phyloP scores from a whole-genome alignment of 2,888 invertebrate species.

The Cheiracanthium punctorium region DNA sequence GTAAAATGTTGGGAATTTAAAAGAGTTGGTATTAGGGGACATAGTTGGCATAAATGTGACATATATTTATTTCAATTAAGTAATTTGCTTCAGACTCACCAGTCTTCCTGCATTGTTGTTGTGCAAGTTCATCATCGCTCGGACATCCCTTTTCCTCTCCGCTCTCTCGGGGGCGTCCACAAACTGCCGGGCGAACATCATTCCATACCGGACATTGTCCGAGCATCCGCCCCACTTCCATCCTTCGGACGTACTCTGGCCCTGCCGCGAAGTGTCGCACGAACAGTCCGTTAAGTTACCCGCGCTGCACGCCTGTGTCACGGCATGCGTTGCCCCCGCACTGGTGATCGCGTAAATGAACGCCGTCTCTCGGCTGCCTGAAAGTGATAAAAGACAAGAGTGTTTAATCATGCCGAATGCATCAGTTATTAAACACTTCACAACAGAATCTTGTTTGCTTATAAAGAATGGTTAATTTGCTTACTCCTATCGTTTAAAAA shows the following conservation, averaged over 20 bases:
- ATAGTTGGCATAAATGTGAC: no score
- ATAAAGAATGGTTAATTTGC: no score
- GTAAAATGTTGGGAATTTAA: no score
- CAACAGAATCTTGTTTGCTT: no score
- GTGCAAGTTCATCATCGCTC: constrained; percentile 79
- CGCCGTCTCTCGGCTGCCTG: constrained; percentile 80
- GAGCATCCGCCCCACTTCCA: constrained; percentile 81
- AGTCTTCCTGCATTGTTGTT: constrained; percentile 80
- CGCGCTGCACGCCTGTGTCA: constrained; percentile 79
- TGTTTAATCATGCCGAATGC: no score
- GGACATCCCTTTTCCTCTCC: constrained; percentile 77
- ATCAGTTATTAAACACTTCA: no score
- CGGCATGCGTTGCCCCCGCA: constrained; percentile 80
- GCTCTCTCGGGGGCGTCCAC: constrained; percentile 79
- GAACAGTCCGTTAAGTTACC: constrained; percentile 80
- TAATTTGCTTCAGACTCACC: constrained; percentile 74
- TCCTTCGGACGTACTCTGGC: constrained; percentile 77
- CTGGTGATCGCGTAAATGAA: constrained; percentile 80
- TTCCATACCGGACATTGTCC: constrained; percentile 80
- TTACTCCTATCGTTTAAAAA: no score
- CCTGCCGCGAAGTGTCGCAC: constrained; percentile 78
- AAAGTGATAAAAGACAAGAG: constrained; percentile 41
- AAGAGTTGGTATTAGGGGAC: no score
- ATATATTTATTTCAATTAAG: no score
- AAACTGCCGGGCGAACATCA: constrained; percentile 79